These are phyloP conservation scores for Resseliella maxima DNA, from an alignment of 2,888 invertebrate species.

Conservation along the genomic window DNA sequence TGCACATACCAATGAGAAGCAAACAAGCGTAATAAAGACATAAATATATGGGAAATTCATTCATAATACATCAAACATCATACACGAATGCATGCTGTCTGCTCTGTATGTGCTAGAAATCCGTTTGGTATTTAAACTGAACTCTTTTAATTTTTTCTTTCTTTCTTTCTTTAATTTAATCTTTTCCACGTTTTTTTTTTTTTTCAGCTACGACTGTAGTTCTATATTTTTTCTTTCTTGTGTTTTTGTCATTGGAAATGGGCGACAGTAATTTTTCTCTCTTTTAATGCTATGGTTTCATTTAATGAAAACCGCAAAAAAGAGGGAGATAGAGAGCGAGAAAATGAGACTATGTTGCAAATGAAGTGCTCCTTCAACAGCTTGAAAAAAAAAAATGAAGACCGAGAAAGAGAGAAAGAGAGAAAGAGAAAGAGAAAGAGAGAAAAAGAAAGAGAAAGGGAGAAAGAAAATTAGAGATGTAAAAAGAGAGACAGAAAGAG, in stretches of 20 bases:
- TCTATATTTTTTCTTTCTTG: not conserved
- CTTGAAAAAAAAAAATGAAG: not conserved
- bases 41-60: constrained; percentile 22
- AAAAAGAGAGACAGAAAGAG: not conserved
- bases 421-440: too few relatives aligned
- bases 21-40: constrained; percentile 38
- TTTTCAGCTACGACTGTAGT: not conserved
- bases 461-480: too few relatives aligned
- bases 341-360: not conserved
- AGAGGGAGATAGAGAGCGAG: too few relatives aligned
- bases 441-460: too few relatives aligned
- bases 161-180: not conserved
- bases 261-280: not conserved
- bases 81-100: not conserved
- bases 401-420: too few relatives aligned
- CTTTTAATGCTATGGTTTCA: not conserved
- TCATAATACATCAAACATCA: constrained; percentile 13
- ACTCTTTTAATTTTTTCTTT: too few relatives aligned
- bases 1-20: not conserved
- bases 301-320: constrained; percentile 22
- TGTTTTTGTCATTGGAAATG: constrained; percentile 5
- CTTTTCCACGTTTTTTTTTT: not conserved
- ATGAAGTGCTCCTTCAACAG: constrained; percentile 18
- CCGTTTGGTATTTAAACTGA: too few relatives aligned
- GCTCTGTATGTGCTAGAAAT: not conserved